Evolutionary conservation across 2,888 invertebrate genomes (phyloP), one percentile per base, ranked within the genome.

Genomic region (Phengaris arion): DNA sequence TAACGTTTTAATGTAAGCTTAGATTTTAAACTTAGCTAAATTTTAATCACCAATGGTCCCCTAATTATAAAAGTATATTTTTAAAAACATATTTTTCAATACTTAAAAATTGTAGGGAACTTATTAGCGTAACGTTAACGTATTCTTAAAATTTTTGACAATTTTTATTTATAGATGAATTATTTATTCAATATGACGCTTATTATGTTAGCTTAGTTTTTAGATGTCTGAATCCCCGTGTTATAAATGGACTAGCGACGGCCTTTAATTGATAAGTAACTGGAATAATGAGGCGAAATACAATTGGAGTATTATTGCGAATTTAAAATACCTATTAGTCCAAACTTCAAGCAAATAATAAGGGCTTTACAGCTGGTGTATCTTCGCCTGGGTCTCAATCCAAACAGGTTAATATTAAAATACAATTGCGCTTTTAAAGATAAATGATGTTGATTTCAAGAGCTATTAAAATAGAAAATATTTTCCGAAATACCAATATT

Each of bases 201-300:
- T 92, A 92, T 90, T 92, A 92, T 85, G 85, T 90, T 87, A 79
- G 75, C 77, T 79, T 76, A 64, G 64, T 68, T 75, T 74, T 68
- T 55, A 57, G 68, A 75, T 8, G 69, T 75, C 13, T 64, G 74
- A 35, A 68, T 69, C 69, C 69, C 68, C 35, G 48, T 54, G 48
- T 74, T 7, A 22, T 55, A n/a, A 35, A 59, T 48, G 59, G 64
- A 52, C 64, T 46, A 6, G 46, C 45, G 13, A 54, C 12, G 55
- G n/a, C 51, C 10, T 68, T 69, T 69, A 9, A 68, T 9, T 69
- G 8, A 45, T 64, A 45, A 64, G 59, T 6, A 64, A 64, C 64
- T 35, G 13, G 2, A 15, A 22, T 35, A 35, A 35, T 4, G 59
- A 22, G 59, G 59, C 59, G 9, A 64, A 64, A 64, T 64, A 22